Base-by-base conservation (phyloP, 2,113 vertebrate species). In the Cyanistes caeruleus region DNA sequence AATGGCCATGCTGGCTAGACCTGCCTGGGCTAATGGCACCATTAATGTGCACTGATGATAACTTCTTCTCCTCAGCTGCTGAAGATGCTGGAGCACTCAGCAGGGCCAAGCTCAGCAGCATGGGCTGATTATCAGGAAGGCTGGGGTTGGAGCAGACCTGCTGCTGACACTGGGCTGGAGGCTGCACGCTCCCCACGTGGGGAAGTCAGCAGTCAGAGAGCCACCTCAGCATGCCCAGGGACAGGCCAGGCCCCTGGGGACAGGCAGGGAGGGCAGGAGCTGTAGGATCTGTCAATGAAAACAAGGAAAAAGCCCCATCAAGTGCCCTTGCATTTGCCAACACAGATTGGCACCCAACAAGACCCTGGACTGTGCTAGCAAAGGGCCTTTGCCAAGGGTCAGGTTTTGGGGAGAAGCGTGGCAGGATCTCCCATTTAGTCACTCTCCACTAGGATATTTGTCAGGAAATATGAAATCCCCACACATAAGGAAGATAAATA, bases 281-380 rank as follows among this genome's bases (percentile, higher is more conserved):
- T 86, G 53, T 7, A 11, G 12, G 2, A 43, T 13, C 28, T 41
- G 24, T 33, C 51, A 58, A 3, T 13, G 35, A 56, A 73, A 80
- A 37, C 14, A 49, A 28, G 12, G 28, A 51, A 53, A 24, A 87
- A 91, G 3, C 14, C 28, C 37, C 62, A 67, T 18, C 15, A 27
- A 56, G 25, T 17, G 21, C 22, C n/a, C 7, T 39, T 20, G 27
- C 23, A 23, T 20, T 60, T 63, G 18, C 37, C 2, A 0, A 5
- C 73, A 59, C 5, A 0, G 55, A 28, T 31, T 39, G 11, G 17
- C 8, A 13, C 28, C 44, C 67, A 37, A 49, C 0, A 0, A 56
- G n/a, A 28, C 1, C 1, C 49, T 44, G 13, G 11, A 11, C 28
- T 0, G 0, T 3, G 13, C 16, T 6, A 46, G 68, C 2, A 2